A percentile compares a stretch with the other conserved stretches of the same genome.
These are phyloP conservation scores for Manacus vitellinus DNA, from an alignment of 2,113 vertebrate species.

Conservation along the genomic window DNA sequence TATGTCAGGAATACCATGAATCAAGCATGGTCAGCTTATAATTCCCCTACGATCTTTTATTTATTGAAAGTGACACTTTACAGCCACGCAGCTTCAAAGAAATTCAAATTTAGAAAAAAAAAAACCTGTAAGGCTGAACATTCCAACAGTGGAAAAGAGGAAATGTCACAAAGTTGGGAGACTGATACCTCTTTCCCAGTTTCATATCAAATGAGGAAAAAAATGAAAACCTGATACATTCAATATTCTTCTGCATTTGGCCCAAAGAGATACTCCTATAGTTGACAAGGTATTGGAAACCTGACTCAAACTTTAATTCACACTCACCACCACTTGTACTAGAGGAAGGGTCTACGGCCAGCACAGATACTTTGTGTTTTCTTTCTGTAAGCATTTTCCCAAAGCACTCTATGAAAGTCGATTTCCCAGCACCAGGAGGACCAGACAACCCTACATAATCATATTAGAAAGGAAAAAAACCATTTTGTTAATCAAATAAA, in stretches of 20 bases:
- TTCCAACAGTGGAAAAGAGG: not conserved
- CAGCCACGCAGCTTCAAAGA: not conserved
- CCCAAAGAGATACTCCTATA: not conserved
- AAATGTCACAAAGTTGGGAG: not conserved
- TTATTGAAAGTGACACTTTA: not conserved
- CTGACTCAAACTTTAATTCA: not conserved
- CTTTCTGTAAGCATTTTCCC: constrained; percentile 93
- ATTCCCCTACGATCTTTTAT: not conserved
- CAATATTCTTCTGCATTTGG: not conserved
- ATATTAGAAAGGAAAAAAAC: not conserved
- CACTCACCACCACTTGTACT: constrained; percentile 93
- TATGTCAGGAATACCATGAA: not conserved
- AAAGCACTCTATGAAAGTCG: constrained; percentile 94
- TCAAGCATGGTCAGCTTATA: not conserved
- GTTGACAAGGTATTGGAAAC: not conserved
- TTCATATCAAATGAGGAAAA: fast-evolving
- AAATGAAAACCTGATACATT: not conserved
- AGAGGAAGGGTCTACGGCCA: constrained; percentile 96
- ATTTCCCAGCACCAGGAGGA: constrained; percentile 97
- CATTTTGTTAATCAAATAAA: not conserved
- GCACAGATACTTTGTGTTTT: constrained; percentile 90
- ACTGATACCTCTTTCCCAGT: not conserved
- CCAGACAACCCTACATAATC: constrained; percentile 87
- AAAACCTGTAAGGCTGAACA: not conserved
- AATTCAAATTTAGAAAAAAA: not conserved